Conservation (phyloP, 2,888 invertebrate genomes). For the Cataglyphis livida region DNA sequence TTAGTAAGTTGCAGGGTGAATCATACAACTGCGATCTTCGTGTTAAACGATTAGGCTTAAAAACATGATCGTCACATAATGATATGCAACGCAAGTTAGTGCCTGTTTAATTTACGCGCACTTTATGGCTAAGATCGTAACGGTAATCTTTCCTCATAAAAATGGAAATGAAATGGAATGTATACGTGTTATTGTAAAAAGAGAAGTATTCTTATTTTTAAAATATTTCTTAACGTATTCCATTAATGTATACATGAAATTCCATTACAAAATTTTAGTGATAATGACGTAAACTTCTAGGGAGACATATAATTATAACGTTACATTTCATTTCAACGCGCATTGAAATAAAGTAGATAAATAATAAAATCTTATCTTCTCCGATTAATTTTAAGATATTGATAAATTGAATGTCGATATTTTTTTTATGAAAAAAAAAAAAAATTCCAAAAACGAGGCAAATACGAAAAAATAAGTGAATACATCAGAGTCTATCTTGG, state of each 20-base stretch:
- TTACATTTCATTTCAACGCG: not conserved
- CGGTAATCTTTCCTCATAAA: constrained; percentile 2
- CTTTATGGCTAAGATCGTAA: not conserved
- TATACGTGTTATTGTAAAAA: not conserved
- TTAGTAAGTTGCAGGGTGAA: constrained; percentile 5
- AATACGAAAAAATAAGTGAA: not conserved
- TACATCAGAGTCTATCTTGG: not conserved
- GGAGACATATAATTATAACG: not conserved
- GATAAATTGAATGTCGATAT: not conserved
- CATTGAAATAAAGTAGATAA: not conserved
- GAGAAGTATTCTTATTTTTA: not conserved
- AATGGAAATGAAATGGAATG: not conserved
- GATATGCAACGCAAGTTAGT: not conserved
- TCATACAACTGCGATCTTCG: constrained; percentile 6
- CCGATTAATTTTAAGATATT: not conserved
- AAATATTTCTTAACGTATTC: not conserved
- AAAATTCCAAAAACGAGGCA: not conserved
- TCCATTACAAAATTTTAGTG: not conserved
- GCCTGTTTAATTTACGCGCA: not conserved
- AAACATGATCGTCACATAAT: not conserved
- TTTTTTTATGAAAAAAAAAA: not conserved
- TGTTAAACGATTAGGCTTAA: not conserved
- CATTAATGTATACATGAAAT: not conserved
- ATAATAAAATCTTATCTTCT: not conserved
- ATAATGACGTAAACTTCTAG: not conserved